These are phyloP conservation scores for Pseudois nayaur DNA, from an alignment of 2,113 vertebrate species.

Conservation along the genomic window DNA sequence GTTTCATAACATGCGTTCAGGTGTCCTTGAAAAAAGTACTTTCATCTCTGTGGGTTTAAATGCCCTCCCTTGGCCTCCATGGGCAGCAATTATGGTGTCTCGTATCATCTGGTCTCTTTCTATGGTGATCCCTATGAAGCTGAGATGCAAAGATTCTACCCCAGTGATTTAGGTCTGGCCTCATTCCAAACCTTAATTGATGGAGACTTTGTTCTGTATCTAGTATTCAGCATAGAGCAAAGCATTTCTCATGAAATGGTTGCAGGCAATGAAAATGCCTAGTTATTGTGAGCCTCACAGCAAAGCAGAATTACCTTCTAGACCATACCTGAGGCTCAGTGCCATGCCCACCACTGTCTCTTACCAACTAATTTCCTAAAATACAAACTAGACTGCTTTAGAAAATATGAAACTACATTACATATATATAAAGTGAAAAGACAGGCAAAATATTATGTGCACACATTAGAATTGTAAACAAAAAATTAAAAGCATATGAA, in stretches of 20 bases:
- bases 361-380: background rate
- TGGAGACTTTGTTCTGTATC: conserved; percentile 51
- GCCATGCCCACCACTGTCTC: background rate
- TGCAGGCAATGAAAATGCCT: conserved; percentile 43
- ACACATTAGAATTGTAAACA: conserved; percentile 17
- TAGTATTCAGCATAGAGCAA: conserved; percentile 47
- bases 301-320: conserved; percentile 8
- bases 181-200: conserved; percentile 65
- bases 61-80: conserved; percentile 6
- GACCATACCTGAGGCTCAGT: background rate
- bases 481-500: background rate
- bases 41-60: conserved; percentile 55
- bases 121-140: conserved; percentile 27
- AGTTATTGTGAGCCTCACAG: conserved; percentile 21
- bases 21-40: conserved; percentile 60
- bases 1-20: conserved; percentile 50
- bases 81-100: conserved; percentile 49
- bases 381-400: background rate
- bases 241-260: conserved; percentile 41
- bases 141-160: conserved; percentile 51
- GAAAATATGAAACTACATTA: conserved; percentile 33
- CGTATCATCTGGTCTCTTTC: conserved; percentile 52
- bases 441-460: background rate
- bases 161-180: conserved; percentile 60
- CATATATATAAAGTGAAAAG: background rate